phyloP scores from a whole-genome alignment of 1,140 invertebrate genomes.

The Ostrea edulis region DNA sequence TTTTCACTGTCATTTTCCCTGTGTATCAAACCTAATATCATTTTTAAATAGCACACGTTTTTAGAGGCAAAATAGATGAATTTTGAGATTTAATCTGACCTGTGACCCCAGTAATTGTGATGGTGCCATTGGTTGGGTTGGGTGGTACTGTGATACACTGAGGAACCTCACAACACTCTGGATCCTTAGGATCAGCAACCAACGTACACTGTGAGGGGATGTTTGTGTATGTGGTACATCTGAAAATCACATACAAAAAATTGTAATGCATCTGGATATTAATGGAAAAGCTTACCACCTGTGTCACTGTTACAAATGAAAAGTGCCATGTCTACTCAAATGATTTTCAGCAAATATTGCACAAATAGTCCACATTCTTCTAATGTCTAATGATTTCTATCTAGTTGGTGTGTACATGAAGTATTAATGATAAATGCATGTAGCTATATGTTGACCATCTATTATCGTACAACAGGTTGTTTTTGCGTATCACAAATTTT shows the following conservation, averaged over 20 bases:
- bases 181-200: conserved; percentile 68
- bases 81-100: conserved; percentile 39
- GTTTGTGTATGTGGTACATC: conserved; percentile 66
- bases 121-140: conserved; percentile 60
- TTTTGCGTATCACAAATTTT: too few relatives aligned
- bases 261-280: not conserved
- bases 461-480: too few relatives aligned
- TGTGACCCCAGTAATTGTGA: conserved; percentile 60
- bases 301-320: not conserved
- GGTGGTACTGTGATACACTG: conserved; percentile 65
- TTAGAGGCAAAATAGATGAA: too few relatives aligned
- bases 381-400: too few relatives aligned
- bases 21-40: too few relatives aligned
- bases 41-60: too few relatives aligned
- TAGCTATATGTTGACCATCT: too few relatives aligned
- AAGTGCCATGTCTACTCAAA: not conserved
- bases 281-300: not conserved
- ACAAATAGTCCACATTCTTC: too few relatives aligned
- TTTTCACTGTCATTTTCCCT: too few relatives aligned
- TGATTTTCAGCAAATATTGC: too few relatives aligned
- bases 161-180: conserved; percentile 66
- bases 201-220: conserved; percentile 64
- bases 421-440: too few relatives aligned
- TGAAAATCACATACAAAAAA: conserved; percentile 41
- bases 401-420: too few relatives aligned